Conservation (phyloP, 2,797 vertebrate species). For the Sebastes matsubarae region DNA sequence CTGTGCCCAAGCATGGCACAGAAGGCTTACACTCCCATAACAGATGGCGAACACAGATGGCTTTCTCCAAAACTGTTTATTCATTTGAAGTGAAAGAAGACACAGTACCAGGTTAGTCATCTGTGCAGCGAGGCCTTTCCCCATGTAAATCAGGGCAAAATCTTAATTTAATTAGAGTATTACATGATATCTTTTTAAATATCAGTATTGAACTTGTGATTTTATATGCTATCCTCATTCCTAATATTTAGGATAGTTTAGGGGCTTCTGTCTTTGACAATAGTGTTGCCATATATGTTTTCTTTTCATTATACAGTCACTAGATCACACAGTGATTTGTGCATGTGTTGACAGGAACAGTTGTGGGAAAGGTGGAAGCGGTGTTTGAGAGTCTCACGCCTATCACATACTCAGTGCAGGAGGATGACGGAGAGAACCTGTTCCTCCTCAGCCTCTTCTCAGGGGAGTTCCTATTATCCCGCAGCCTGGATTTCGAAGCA, state of each 20-base stretch:
- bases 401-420: constrained; percentile 77
- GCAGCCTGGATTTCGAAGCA: constrained; percentile 81
- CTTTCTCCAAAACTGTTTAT: constrained; percentile 77
- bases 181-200: not conserved
- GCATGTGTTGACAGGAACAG: constrained; percentile 75
- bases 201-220: not conserved
- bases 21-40: constrained; percentile 30
- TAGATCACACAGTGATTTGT: not conserved
- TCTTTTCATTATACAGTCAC: not conserved
- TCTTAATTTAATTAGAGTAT: not conserved
- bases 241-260: not conserved
- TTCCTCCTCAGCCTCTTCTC: constrained; percentile 81
- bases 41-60: constrained; percentile 71
- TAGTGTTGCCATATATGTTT: not conserved
- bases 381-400: constrained; percentile 52
- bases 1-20: constrained; percentile 42
- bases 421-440: constrained; percentile 82
- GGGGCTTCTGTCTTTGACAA: not conserved
- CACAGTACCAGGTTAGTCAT: constrained; percentile 78
- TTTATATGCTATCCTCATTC: not conserved
- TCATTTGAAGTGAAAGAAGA: constrained; percentile 84
- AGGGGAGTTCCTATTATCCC: constrained; percentile 83
- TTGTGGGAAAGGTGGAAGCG: constrained; percentile 77
- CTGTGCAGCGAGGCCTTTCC: constrained; percentile 3
- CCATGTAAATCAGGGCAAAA: not conserved